These are phyloP conservation scores for Meta bourneti DNA, from an alignment of 2,888 invertebrate species.

Conservation along the genomic window DNA sequence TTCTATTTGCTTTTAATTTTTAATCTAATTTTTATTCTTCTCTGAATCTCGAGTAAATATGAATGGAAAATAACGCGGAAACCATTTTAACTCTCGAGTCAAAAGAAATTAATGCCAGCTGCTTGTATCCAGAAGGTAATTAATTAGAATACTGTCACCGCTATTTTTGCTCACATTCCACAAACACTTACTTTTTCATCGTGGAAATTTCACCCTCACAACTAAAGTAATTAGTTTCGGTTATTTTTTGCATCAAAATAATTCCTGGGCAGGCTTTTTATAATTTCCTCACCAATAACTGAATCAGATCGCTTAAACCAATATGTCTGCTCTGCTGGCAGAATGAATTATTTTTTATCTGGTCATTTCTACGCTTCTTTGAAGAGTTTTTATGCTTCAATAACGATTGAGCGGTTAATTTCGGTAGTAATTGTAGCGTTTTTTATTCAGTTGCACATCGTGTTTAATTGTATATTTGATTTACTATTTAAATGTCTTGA, in stretches of 20 bases:
- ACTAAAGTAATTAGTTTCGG: background rate
- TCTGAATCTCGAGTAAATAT: background rate
- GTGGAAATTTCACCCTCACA: background rate
- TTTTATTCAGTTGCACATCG: no score
- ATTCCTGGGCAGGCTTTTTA: no score
- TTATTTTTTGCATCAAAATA: background rate
- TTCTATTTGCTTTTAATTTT: background rate
- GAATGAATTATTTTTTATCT: no score
- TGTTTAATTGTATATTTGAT: no score
- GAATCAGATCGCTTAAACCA: no score
- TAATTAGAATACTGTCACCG: background rate
- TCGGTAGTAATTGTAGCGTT: no score
- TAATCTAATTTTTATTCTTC: background rate
- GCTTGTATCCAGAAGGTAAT: background rate
- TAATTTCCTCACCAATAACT: no score
- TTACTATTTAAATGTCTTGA: no score
- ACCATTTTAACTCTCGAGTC: background rate
- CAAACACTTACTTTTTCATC: background rate
- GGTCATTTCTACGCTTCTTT: no score
- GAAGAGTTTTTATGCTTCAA: no score
- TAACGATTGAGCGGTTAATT: no score
- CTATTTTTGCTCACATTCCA: background rate
- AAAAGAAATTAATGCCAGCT: background rate
- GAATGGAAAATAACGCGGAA: background rate
- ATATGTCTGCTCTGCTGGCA: no score